phyloP scores from a whole-genome alignment of 2,888 invertebrate species.

The Cephus spinipes region DNA sequence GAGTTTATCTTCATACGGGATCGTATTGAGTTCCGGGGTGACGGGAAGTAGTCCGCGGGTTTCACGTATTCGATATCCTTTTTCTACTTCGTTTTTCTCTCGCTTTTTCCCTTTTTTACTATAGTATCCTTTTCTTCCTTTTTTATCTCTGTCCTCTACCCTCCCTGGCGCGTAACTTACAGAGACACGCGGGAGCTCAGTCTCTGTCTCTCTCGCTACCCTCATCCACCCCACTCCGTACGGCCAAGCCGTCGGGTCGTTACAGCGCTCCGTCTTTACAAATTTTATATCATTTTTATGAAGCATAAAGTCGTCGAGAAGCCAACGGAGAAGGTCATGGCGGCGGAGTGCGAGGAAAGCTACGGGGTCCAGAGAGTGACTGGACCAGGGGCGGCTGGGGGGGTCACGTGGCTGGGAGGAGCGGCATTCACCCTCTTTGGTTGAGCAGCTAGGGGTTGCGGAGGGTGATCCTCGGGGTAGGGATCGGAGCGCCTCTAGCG shows the following conservation, averaged over 20 bases:
- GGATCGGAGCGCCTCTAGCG: slow-evolving; percentile 17
- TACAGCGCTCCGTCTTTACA: slow-evolving; percentile 63
- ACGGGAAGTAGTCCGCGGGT: slow-evolving; percentile 19
- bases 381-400: slow-evolving; percentile 1
- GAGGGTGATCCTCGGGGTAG: slow-evolving; percentile 27
- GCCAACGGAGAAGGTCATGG: slow-evolving; percentile 42
- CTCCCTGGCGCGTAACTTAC: not conserved
- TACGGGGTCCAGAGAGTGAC: slow-evolving; percentile 3
- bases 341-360: slow-evolving; percentile 12
- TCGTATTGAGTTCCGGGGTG: slow-evolving; percentile 43
- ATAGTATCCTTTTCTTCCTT: slow-evolving; percentile 11
- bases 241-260: slow-evolving; percentile 58
- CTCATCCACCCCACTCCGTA: slow-evolving; percentile 42
- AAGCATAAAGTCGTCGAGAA: slow-evolving; percentile 65
- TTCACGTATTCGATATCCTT: slow-evolving; percentile 40
- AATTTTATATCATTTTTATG: slow-evolving; percentile 67
- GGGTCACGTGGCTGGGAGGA: slow-evolving; percentile 55
- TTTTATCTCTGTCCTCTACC: slow-evolving; percentile 26
- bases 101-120: not conserved
- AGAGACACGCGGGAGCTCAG: not conserved
- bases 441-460: not conserved
- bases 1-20: slow-evolving; percentile 47
- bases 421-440: slow-evolving; percentile 47
- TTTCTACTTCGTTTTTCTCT: slow-evolving; percentile 17
- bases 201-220: not conserved